Evolutionary conservation across 1,140 invertebrate genomes (phyloP), one percentile per base, ranked within the genome.

Genomic region (Scaptomyza graminum): DNA sequence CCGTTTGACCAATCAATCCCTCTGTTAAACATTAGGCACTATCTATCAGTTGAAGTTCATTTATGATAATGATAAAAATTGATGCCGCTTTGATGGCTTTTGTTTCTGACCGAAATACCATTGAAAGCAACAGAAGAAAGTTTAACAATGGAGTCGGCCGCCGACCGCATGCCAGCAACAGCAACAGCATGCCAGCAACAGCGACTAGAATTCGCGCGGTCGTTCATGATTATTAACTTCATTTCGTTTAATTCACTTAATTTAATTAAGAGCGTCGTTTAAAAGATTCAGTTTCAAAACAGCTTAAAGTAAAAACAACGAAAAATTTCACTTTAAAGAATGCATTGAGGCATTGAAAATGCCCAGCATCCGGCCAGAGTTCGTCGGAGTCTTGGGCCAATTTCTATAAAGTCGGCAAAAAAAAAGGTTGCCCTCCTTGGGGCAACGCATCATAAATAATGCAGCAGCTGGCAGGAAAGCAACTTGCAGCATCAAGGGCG

Each of bases 51-150:
- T 37, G 51, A 41, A 61, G 43, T 66, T 59, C 31, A 43, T 43
- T 16, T n/a, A 7, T 31, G 28, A 6, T 31, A 6, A 31, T 31
- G 28, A 31, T 31, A 5, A 31, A 7, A 31, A 7, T 31, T 72
- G 54, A 65, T 72, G 64, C 62, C 52, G 76, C 68, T 72, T 59
- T 52, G 56, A 61, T 61, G 37, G 37, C 37, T 41, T 41, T 41
- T 41, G 68, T 63, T 78, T 88, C 62, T 83, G 83, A 88, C 83
- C 83, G 84, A 89, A 88, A 88, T 83, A 77, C 83, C 83, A 88
- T 79, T 76, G 83, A 88, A 88, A 89, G 84, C 79, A 88, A 88
- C 72, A 82, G 72, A 88, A 88, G 83, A 88, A 88, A 88, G 83
- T 87, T 82, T 62, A 76, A 64, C 80, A 84, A 79, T 84, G 76